Conservation (phyloP, 1,140 invertebrate genomes). For the Ceratina japonica region DNA sequence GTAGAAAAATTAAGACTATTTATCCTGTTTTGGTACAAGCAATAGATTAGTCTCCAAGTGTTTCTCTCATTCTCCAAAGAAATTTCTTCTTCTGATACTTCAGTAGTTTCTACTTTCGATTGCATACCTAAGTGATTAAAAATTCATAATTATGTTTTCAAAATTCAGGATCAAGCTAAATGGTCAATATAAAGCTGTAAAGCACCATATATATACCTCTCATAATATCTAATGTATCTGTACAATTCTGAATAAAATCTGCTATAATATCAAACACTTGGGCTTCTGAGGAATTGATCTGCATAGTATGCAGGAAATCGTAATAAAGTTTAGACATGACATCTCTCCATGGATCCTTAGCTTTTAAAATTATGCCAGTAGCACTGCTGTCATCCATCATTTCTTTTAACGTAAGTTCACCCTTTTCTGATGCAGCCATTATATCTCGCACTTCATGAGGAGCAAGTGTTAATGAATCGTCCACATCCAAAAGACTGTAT, state of each 20-base stretch:
- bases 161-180: background rate
- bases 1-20: slow-evolving; percentile 56
- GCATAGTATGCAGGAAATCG: slow-evolving; percentile 82
- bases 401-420: slow-evolving; percentile 69
- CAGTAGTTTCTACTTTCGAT: slow-evolving; percentile 80
- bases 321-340: slow-evolving; percentile 80
- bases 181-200: background rate
- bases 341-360: slow-evolving; percentile 77
- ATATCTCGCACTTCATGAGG: slow-evolving; percentile 69
- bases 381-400: slow-evolving; percentile 76
- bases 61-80: slow-evolving; percentile 88
- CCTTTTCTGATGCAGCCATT: slow-evolving; percentile 60
- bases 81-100: slow-evolving; percentile 72
- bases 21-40: slow-evolving; percentile 89
- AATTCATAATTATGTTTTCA: background rate
- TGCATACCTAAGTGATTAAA: slow-evolving; percentile 79
- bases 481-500: slow-evolving; percentile 42
- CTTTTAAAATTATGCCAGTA: slow-evolving; percentile 77
- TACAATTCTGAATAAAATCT: slow-evolving; percentile 81
- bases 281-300: slow-evolving; percentile 77
- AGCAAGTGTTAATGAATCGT: slow-evolving; percentile 67
- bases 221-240: slow-evolving; percentile 79
- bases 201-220: slow-evolving; percentile 70
- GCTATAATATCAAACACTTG: slow-evolving; percentile 82
- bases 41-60: slow-evolving; percentile 91